phyloP scores from a whole-genome alignment of 2,113 vertebrate genomes.

The Zapus hudsonius region DNA sequence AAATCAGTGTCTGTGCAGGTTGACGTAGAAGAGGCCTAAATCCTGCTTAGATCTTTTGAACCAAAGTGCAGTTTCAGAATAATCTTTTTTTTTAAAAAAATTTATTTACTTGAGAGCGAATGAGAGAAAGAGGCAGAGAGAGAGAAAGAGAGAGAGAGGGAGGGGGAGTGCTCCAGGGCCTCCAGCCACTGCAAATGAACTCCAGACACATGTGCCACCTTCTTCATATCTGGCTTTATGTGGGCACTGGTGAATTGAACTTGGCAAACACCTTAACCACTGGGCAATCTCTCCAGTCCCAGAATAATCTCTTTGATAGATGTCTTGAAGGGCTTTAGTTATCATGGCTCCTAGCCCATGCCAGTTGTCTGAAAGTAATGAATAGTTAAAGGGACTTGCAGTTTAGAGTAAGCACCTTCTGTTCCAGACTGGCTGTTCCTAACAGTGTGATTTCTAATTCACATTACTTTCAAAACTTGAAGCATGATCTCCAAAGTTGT shows the following conservation, averaged over 20 bases:
- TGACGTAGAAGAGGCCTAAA: not conserved
- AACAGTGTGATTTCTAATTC: constrained; percentile 49
- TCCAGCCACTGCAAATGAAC: too few relatives aligned
- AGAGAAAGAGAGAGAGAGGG: too few relatives aligned
- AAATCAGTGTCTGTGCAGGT: not conserved
- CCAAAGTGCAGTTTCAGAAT: constrained; percentile 10
- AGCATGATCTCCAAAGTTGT: constrained; percentile 26
- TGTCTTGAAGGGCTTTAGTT: not conserved
- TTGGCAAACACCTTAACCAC: too few relatives aligned
- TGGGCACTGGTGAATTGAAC: too few relatives aligned
- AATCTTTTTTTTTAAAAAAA: too few relatives aligned
- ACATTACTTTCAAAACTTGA: constrained; percentile 42
- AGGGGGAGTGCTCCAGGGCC: too few relatives aligned
- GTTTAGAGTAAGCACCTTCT: constrained; percentile 33
- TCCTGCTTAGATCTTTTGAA: constrained; percentile 28
- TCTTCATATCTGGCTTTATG: too few relatives aligned
- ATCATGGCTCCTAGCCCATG: not conserved
- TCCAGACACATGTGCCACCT: too few relatives aligned
- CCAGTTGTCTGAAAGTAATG: constrained; percentile 9
- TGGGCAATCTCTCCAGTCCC: too few relatives aligned
- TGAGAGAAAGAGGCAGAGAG: too few relatives aligned
- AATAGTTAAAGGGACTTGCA: constrained; percentile 26
- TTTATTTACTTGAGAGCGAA: too few relatives aligned
- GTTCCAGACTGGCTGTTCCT: not conserved
- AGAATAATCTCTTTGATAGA: constrained; percentile 41